Percentiles rank a stretch among this genome's conserved stretches.
Evolutionary conservation across 1,140 invertebrate genomes (phyloP).

Genomic region (Trichonephila clavipes): DNA sequence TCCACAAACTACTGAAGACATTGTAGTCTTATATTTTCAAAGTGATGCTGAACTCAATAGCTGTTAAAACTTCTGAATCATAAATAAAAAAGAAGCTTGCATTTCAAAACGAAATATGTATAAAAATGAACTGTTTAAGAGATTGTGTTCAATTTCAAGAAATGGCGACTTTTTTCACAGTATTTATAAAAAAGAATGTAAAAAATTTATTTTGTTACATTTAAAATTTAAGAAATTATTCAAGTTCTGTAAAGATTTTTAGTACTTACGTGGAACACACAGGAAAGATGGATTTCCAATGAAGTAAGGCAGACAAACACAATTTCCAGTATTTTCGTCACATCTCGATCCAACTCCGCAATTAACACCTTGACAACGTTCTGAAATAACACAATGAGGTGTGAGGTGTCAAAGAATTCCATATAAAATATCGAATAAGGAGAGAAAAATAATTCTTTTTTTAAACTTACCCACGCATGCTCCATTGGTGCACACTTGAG

Average conservation of each 20-base stretch:
- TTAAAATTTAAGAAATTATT: constrained; percentile 79
- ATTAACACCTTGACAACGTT: constrained; percentile 89
- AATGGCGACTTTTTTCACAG: too few species aligned
- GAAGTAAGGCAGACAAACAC: constrained; percentile 92
- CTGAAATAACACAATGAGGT: constrained; percentile 57
- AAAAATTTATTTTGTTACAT: too few species aligned
- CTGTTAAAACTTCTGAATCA: too few species aligned
- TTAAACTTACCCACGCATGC: constrained; percentile 83
- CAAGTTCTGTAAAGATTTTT: not conserved
- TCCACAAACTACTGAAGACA: too few species aligned
- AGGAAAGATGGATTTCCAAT: constrained; percentile 93
- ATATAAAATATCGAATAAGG: not conserved
- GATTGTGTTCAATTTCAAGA: too few species aligned
- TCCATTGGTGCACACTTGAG: constrained; percentile 90
- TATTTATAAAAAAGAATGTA: too few species aligned
- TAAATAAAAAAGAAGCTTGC: too few species aligned
- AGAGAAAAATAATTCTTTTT: not conserved
- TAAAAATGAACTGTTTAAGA: too few species aligned
- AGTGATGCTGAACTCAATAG: too few species aligned
- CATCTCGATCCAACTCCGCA: constrained; percentile 92
- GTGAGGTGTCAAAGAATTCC: not conserved
- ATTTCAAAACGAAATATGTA: too few species aligned
- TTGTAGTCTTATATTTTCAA: too few species aligned
- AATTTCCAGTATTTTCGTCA: constrained; percentile 89
- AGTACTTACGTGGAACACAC: constrained; percentile 94